These are phyloP conservation scores for Dromas ardeola DNA, from an alignment of 2,113 vertebrate species.

Conservation along the genomic window DNA sequence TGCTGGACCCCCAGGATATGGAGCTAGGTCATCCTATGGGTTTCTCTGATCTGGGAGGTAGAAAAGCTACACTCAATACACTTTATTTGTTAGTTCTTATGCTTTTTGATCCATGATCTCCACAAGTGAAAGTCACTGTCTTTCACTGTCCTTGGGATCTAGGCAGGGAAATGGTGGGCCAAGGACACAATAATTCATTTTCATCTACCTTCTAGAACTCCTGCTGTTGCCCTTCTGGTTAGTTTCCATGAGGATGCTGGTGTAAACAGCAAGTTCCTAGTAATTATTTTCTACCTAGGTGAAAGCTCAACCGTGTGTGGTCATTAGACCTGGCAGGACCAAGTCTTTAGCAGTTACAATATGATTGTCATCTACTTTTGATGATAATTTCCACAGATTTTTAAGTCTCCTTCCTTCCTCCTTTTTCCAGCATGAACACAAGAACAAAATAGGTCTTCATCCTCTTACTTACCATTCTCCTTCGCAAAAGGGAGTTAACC, in stretches of 20 bases:
- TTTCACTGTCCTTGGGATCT: not conserved
- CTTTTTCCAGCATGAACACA: not conserved
- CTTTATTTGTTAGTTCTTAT: not conserved
- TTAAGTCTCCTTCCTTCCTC: not conserved
- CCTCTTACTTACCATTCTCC: not conserved
- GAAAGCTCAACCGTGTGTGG: not conserved
- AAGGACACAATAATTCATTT: not conserved
- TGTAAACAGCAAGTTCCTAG: not conserved
- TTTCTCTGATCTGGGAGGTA: not conserved
- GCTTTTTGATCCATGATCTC: not conserved
- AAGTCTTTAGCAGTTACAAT: not conserved
- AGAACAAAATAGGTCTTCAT: not conserved
- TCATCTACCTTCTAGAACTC: not conserved
- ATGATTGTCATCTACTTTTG: not conserved
- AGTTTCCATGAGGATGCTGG: not conserved
- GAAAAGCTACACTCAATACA: not conserved
- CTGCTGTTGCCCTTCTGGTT: not conserved
- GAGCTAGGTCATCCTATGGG: not conserved
- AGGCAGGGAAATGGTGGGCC: not conserved
- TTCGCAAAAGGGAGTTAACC: not conserved
- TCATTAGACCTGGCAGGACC: not conserved
- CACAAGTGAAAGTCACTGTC: not conserved
- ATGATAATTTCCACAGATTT: not conserved
- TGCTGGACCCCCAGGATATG: not conserved
- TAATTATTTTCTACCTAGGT: not conserved